Evolutionary conservation across 1,140 invertebrate genomes (phyloP), one percentile per base, ranked within the genome.

Genomic region (Stenopsyche tienmushanensis): DNA sequence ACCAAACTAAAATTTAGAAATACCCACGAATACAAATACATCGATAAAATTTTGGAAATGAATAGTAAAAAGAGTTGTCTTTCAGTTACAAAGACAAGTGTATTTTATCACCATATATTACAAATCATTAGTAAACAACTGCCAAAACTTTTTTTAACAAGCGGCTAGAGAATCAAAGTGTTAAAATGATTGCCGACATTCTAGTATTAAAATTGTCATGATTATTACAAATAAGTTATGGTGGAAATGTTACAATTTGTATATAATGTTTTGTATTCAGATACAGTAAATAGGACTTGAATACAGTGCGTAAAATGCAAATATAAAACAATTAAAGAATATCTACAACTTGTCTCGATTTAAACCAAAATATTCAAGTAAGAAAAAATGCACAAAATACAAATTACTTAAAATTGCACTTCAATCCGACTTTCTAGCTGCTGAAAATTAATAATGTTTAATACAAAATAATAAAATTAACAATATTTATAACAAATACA

Each of bases 31-130:
- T n/a, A n/a, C n/a, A n/a, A n/a, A n/a, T n/a, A n/a, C n/a, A n/a
- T n/a, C n/a, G n/a, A n/a, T n/a, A n/a, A n/a, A n/a, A n/a, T n/a
- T n/a, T n/a, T 53, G 50, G 18, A 53, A 21, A n/a, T 53, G 24
- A 24, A 52, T 41, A 47, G 0, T 47, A 47, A 47, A 17, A 60
- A 58, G 44, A 58, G 17, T 45, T 23, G 3, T 15, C 41, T 62
- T 65, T 69, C 62, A 65, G 47, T 69, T 69, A 69, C 67, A 69
- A 69, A 69, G 62, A 69, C 67, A 69, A 65, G 52, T 64, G 52
- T 64, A 64, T 53, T 54, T 39, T 23, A 47, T 47, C 7, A 47
- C 17, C 17, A 54, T 53, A 55, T 69, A 65, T 70, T 70, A 70
- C 64, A 70, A 64, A 57, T 65, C 54, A 65, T 64, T 64, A 66